A percentile compares a stretch with the other conserved stretches of the same genome.
These are phyloP conservation scores for Graphium colonna DNA, from an alignment of 2,888 invertebrate genomes.

Conservation along the genomic window DNA sequence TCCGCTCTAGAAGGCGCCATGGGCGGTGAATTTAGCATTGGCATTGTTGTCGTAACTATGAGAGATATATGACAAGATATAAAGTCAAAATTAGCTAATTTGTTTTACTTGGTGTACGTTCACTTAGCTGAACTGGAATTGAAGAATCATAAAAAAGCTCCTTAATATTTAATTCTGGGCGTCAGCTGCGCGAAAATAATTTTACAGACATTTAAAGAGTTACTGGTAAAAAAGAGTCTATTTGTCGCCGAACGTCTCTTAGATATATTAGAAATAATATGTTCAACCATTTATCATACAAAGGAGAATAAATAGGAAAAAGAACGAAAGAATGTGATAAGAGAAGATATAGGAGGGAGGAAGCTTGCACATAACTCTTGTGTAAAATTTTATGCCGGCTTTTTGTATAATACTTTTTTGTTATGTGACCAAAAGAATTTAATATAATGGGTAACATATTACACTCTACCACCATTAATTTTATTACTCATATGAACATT, in stretches of 20 bases:
- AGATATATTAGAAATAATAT: no score
- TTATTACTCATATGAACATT: no score
- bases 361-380: no score
- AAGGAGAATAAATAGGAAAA: no score
- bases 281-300: no score
- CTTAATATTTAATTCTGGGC: constrained; percentile 44
- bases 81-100: constrained; percentile 48
- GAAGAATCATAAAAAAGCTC: constrained; percentile 57
- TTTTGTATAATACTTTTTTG: no score
- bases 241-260: constrained; percentile 37
- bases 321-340: no score
- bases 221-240: constrained; percentile 58
- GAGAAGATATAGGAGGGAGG: no score
- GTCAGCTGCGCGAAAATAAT: constrained; percentile 42
- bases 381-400: no score
- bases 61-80: constrained; percentile 62
- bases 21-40: constrained; percentile 65
- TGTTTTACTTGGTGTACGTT: constrained; percentile 66
- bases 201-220: constrained; percentile 48
- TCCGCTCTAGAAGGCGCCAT: constrained; percentile 62
- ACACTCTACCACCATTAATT: no score
- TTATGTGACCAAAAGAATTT: no score
- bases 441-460: no score
- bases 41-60: constrained; percentile 57
- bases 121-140: constrained; percentile 61